Conservation (phyloP, 2,888 invertebrate species). For the Heliconius sara region DNA sequence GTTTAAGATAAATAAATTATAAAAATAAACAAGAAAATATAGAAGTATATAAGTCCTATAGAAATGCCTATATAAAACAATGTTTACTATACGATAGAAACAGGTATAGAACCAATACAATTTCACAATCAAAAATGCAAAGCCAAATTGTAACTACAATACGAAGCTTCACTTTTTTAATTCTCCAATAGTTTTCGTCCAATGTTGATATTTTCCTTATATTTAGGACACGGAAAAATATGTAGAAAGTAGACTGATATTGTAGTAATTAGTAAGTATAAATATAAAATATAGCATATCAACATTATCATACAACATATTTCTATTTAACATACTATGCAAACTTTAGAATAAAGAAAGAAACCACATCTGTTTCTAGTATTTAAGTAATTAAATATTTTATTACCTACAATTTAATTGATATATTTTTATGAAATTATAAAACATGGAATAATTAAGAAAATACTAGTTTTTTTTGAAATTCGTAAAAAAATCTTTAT, state of each 20-base stretch:
- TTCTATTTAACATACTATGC: neutral
- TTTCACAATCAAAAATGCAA: slow-evolving; percentile 43
- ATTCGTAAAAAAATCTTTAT: neutral
- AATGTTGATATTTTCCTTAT: slow-evolving; percentile 1
- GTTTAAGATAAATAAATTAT: too few relatives aligned
- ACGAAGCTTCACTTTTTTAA: slow-evolving; percentile 24
- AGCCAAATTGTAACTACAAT: slow-evolving; percentile 31
- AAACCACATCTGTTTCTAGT: neutral
- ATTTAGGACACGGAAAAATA: neutral
- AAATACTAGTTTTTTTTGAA: neutral
- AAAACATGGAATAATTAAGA: neutral
- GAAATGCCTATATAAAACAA: neutral
- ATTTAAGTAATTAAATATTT: too few relatives aligned
- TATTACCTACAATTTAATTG: neutral
- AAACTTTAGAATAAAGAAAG: neutral
- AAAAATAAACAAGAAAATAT: neutral
- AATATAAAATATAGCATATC: neutral
- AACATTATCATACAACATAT: neutral
- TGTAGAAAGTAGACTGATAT: neutral
- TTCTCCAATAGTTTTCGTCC: neutral
- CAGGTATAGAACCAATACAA: neutral
- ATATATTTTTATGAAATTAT: too few relatives aligned
- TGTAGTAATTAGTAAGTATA: neutral
- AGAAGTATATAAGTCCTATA: neutral
- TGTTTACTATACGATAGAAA: neutral